Percentiles rank a stretch among this genome's conserved stretches.
phyloP scores from a whole-genome alignment of 1,140 invertebrate species.

The Trialeurodes vaporariorum region DNA sequence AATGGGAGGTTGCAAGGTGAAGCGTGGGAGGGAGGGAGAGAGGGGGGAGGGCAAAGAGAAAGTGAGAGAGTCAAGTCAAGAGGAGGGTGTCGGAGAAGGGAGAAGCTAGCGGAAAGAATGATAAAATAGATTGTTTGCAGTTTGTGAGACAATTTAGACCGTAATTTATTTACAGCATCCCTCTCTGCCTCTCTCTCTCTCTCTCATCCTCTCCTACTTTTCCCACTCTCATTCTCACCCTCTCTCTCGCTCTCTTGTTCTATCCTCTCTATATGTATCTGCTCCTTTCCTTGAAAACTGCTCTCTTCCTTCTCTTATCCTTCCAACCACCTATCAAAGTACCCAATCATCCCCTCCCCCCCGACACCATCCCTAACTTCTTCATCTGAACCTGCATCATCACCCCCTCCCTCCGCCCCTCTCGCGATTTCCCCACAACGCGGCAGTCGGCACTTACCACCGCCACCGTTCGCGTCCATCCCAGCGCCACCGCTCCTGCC shows the following conservation, averaged over 20 bases:
- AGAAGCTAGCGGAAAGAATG: conserved; percentile 12
- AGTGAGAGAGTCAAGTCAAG: conserved; percentile 6
- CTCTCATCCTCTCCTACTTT: no score
- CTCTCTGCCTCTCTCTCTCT: no score
- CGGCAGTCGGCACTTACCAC: no score
- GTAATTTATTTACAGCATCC: not conserved
- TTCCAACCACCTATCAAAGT: not conserved
- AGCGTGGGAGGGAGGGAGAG: conserved; percentile 4
- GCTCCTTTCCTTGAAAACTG: not conserved
- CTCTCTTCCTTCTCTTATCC: not conserved
- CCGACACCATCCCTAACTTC: not conserved
- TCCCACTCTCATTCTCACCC: no score
- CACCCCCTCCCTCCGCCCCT: not conserved
- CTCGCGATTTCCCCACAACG: no score
- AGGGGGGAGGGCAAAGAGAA: conserved; percentile 1
- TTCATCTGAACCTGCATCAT: not conserved
- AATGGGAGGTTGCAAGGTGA: no score
- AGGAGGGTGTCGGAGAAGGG: conserved; percentile 13
- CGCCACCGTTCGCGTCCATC: no score
- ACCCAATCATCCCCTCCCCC: not conserved
- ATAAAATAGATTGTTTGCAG: conserved; percentile 6
- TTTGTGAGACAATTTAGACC: not conserved
- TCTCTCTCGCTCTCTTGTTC: no score
- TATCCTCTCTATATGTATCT: no score
- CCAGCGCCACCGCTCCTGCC: not conserved